Evolutionary conservation across 2,113 vertebrate species (phyloP).

Genomic region (Ameiurus melas): DNA sequence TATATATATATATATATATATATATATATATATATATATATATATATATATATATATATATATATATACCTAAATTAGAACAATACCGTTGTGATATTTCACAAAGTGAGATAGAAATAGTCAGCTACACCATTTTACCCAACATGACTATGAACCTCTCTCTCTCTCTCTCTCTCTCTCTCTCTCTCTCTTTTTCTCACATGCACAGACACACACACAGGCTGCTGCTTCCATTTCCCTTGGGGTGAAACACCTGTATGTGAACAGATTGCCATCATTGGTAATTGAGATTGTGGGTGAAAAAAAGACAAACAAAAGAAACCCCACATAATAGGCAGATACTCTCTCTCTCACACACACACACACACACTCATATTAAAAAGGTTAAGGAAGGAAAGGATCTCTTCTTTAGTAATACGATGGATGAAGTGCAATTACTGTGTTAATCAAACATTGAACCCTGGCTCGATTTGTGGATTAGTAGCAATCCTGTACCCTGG

Average conservation of each 20-base stretch:
- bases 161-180: neutral
- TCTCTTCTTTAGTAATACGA: neutral
- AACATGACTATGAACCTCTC: neutral
- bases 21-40: too few species aligned
- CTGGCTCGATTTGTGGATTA: neutral
- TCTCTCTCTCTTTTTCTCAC: neutral
- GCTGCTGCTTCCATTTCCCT: conserved; percentile 50
- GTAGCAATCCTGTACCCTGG: neutral
- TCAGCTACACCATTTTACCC: neutral
- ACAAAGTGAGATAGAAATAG: neutral
- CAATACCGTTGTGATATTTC: neutral
- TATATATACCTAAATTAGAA: too few species aligned
- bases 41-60: too few species aligned
- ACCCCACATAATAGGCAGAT: too few species aligned
- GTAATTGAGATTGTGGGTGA: conserved; percentile 55
- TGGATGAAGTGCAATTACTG: neutral
- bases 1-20: too few species aligned
- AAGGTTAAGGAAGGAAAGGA: neutral
- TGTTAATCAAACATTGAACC: neutral
- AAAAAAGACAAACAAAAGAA: neutral
- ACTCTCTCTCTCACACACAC: neutral
- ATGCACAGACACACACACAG: conserved; percentile 20
- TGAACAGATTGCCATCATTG: conserved; percentile 54
- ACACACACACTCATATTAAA: neutral
- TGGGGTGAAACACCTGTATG: conserved; percentile 47